phyloP scores from a whole-genome alignment of 2,797 vertebrate genomes.

The Gallirallus australis region DNA sequence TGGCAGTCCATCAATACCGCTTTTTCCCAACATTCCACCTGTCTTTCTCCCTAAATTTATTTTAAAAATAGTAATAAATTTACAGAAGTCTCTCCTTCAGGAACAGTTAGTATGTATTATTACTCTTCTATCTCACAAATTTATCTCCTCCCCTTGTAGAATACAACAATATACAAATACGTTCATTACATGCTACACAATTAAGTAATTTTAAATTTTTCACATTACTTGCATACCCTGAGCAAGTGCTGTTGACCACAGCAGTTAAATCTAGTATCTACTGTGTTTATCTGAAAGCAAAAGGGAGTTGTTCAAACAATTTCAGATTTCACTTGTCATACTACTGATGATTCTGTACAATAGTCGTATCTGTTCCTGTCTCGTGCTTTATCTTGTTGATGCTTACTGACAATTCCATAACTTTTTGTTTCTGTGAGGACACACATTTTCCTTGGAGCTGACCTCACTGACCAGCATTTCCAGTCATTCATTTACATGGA shows the following conservation, averaged over 20 bases:
- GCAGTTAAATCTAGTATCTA: background rate
- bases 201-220: background rate
- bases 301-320: background rate
- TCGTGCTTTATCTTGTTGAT: rapidly evolving
- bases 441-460: background rate
- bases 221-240: background rate
- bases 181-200: background rate
- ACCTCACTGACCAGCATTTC: background rate
- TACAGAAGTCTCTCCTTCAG: background rate
- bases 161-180: background rate
- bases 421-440: background rate
- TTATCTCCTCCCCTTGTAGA: background rate
- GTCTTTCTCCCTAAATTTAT: background rate
- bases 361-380: background rate
- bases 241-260: background rate
- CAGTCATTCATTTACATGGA: background rate
- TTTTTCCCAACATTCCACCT: background rate
- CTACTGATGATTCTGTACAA: background rate
- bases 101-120: background rate
- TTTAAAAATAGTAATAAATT: background rate
- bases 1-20: background rate
- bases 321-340: background rate
- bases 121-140: background rate
- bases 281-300: background rate
- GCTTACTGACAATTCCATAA: background rate